Conservation (phyloP, 2,113 vertebrate genomes). For the Phoenicopterus ruber region DNA sequence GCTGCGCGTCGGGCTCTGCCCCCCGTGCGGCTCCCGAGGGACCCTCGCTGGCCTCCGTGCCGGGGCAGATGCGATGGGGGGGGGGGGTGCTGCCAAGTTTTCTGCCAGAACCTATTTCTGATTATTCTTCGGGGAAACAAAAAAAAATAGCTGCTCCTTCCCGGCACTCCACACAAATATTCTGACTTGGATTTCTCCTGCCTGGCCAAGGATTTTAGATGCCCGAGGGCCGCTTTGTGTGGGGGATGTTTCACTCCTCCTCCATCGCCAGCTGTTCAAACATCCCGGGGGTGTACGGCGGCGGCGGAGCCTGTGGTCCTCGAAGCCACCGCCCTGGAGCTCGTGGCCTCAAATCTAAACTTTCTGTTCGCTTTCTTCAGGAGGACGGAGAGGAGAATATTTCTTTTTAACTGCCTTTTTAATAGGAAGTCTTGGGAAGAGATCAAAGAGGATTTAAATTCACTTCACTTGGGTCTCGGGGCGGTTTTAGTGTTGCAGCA, state of each 20-base stretch:
- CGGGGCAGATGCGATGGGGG: too few relatives aligned
- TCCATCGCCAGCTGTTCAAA: fast-evolving
- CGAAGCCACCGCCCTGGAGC: too few relatives aligned
- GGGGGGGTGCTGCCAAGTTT: not conserved
- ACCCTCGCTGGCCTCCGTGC: too few relatives aligned
- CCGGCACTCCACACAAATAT: too few relatives aligned
- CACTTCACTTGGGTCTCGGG: too few relatives aligned
- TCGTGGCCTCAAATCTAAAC: fast-evolving
- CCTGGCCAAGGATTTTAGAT: not conserved
- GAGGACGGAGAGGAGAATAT: too few relatives aligned
- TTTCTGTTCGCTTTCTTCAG: fast-evolving
- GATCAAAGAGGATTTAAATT: not conserved
- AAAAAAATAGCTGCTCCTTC: not conserved
- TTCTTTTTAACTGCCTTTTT: not conserved
- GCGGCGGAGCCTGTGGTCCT: not conserved
- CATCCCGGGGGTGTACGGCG: fast-evolving
- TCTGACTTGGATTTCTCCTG: too few relatives aligned
- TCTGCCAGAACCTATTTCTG: not conserved
- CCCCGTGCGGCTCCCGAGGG: fast-evolving
- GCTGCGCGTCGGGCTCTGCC: not conserved
- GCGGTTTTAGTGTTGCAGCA: not conserved
- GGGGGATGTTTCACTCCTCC: not conserved
- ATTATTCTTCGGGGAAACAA: not conserved
- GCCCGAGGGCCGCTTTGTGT: fast-evolving
- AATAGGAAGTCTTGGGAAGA: not conserved